Evolutionary conservation across 2,113 vertebrate genomes (phyloP).

Genomic region (Acrocephalus kingi): DNA sequence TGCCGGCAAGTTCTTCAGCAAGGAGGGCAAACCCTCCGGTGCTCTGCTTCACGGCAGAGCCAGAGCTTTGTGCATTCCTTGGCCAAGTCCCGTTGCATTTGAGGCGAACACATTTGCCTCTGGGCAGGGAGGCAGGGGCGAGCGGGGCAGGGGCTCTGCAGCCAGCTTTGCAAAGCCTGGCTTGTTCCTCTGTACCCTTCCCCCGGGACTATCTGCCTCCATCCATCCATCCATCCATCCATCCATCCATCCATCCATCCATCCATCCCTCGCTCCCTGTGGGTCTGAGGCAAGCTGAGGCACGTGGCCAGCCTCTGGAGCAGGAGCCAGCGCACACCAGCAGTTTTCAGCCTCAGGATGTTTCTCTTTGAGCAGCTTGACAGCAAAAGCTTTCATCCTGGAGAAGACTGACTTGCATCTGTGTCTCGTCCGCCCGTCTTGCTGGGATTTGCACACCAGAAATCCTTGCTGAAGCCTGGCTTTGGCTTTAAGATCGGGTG

Average conservation of each 20-base stretch:
- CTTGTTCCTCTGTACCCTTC: background rate
- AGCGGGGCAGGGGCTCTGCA: background rate
- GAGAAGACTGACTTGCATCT: background rate
- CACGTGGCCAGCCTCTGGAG: background rate
- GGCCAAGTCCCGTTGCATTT: background rate
- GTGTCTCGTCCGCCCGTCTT: accelerated
- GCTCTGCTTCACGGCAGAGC: background rate
- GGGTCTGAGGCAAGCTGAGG: background rate
- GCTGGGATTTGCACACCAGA: background rate
- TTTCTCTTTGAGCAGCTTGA: background rate
- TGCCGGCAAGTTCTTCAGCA: background rate
- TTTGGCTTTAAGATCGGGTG: background rate
- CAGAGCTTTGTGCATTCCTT: background rate
- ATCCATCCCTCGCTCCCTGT: background rate
- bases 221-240: background rate
- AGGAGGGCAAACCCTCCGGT: background rate
- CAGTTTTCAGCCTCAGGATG: background rate
- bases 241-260: background rate
- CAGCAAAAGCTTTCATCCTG: background rate
- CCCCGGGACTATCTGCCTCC: background rate
- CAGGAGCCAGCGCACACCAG: background rate
- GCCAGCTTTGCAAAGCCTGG: background rate
- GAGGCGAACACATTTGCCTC: accelerated
- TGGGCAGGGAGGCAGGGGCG: background rate
- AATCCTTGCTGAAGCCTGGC: background rate